phyloP scores from a whole-genome alignment of 2,797 vertebrate species.

The Leucoraja ocellata region DNA sequence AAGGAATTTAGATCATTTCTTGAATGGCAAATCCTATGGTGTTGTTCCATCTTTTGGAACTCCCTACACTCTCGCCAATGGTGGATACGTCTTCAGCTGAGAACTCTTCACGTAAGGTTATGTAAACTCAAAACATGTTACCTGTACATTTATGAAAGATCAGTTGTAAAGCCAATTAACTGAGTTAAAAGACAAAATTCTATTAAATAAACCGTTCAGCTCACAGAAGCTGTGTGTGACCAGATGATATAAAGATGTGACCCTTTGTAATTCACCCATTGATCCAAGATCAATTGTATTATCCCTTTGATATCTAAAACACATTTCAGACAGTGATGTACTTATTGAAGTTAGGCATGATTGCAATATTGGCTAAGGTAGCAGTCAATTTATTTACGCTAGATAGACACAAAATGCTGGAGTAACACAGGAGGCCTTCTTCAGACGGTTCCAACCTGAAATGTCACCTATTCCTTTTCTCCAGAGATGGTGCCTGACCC shows the following conservation, averaged over 20 bases:
- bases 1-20: not conserved
- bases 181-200: too few species aligned
- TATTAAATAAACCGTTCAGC: not conserved
- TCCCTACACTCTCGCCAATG: not conserved
- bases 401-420: too few species aligned
- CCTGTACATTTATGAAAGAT: not conserved
- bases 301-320: too few species aligned
- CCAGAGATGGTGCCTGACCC: too few species aligned
- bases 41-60: not conserved
- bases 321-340: not conserved
- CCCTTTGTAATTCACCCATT: not conserved
- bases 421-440: too few species aligned
- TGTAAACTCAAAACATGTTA: not conserved
- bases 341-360: not conserved
- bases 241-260: too few species aligned
- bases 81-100: not conserved
- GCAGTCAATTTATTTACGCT: not conserved
- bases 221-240: not conserved
- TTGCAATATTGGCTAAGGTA: not conserved
- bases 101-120: not conserved
- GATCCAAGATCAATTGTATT: not conserved
- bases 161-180: not conserved
- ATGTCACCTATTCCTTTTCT: too few species aligned
- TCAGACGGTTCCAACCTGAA: too few species aligned
- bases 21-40: not conserved